These are phyloP conservation scores for Drosophila busckii DNA, from an alignment of 1,140 invertebrate genomes.

Conservation along the genomic window DNA sequence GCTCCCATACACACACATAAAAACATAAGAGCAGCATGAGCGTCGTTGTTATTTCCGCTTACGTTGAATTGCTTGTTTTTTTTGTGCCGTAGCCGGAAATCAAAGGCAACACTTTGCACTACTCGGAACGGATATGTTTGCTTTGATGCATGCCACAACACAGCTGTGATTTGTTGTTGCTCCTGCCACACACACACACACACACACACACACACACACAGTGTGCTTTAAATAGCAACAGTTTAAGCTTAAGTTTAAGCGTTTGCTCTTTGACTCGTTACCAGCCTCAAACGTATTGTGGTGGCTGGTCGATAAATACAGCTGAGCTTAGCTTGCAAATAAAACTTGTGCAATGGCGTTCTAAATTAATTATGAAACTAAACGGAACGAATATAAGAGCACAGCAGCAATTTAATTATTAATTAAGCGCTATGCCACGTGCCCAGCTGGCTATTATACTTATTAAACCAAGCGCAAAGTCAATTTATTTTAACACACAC, in stretches of 20 bases:
- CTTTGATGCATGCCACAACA: conserved; percentile 27
- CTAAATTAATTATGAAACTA: too few species aligned
- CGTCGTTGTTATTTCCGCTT: neutral
- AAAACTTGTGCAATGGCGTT: too few species aligned
- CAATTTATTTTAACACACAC: conserved; percentile 52
- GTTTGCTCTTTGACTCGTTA: too few species aligned
- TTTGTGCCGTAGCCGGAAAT: conserved; percentile 49
- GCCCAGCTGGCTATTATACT: conserved; percentile 46
- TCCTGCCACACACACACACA: too few species aligned
- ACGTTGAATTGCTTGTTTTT: conserved; percentile 31
- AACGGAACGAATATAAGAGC: too few species aligned
- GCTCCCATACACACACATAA: neutral
- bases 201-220: too few species aligned
- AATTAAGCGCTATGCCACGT: conserved; percentile 41
- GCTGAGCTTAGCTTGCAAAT: too few species aligned
- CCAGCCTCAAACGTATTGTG: too few species aligned
- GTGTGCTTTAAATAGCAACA: too few species aligned
- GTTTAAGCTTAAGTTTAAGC: too few species aligned
- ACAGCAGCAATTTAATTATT: conserved; percentile 76
- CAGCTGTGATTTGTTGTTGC: conserved; percentile 3
- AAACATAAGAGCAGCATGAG: too few species aligned
- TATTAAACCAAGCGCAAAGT: conserved; percentile 59
- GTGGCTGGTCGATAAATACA: too few species aligned
- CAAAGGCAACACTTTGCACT: conserved; percentile 52
- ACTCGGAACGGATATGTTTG: conserved; percentile 38